These are phyloP conservation scores for Hydrolagus affinis DNA, from an alignment of 2,113 vertebrate genomes.

Conservation along the genomic window DNA sequence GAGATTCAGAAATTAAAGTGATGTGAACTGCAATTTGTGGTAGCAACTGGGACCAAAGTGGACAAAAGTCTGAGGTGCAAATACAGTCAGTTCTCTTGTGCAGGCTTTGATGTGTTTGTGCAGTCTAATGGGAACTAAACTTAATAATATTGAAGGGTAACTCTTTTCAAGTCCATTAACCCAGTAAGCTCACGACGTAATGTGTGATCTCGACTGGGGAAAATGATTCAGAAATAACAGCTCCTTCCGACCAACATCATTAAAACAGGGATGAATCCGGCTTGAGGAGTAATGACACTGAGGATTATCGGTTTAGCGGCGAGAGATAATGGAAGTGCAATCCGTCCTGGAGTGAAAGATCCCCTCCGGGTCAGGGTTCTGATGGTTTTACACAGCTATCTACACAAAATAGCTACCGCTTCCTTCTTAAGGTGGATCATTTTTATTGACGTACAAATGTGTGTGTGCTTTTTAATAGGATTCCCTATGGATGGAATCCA, in stretches of 20 bases:
- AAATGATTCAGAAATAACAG: background rate
- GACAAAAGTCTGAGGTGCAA: background rate
- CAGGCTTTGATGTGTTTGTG: background rate
- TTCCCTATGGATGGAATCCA: too few species aligned
- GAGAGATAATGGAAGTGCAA: background rate
- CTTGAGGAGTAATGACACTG: background rate
- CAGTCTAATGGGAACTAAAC: background rate
- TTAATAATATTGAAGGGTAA: background rate
- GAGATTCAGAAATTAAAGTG: background rate
- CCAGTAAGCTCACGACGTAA: background rate
- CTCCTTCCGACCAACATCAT: background rate
- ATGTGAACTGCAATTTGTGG: background rate
- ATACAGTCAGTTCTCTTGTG: background rate
- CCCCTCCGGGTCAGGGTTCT: background rate
- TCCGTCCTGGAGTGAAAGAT: background rate
- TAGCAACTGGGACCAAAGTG: background rate
- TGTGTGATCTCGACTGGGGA: background rate
- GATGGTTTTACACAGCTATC: background rate
- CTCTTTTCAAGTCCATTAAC: background rate
- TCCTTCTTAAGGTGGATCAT: background rate
- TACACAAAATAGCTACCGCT: background rate
- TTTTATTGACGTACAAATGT: too few species aligned
- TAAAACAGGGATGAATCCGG: background rate
- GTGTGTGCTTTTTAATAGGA: too few species aligned
- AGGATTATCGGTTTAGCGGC: background rate